Base-by-base conservation (phyloP, 2,888 invertebrate genomes). In the Bembecia ichneumoniformis region DNA sequence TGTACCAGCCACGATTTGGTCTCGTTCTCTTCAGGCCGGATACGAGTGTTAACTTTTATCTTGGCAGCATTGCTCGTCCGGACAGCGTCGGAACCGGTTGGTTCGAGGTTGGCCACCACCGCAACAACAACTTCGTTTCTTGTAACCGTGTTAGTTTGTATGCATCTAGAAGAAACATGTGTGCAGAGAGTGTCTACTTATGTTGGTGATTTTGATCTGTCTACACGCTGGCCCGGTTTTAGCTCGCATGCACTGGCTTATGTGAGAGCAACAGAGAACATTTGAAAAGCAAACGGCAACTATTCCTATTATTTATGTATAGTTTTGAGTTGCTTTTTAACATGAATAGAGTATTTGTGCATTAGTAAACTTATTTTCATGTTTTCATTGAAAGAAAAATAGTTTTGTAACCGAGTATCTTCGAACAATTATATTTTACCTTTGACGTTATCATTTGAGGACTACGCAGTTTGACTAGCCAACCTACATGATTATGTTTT, bases 41-140 rank as follows among this genome's bases (percentile, higher is more conserved):
- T 58, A 68, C 68, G 62, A 71, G 70, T 67, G 64, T 69, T 68
- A 68, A 56, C 51, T 54, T 55, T 71, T 71, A 74, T 75, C 74
- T 28, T 28, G 66, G 65, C 62, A 66, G 65, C 65, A 71, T 71
- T 68, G 75, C 65, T 62, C 55, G 58, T 67, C 60, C 67, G 62
- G 71, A 60, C 62, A 57, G 59, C 61, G 60, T 62, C 59, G 66
- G 72, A 83, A 84, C 86, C 82, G 84, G 84, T 84, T 74, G 74
- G 60, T 62, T 47, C 64, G 69, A 72, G 71, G 67, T 66, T 76
- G 72, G 56, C 58, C 58, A 52, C 57, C 52, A 58, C 79, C 74
- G 59, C 46, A 52, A 15, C 52, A 56, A 46, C 40, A 45, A 20
- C 13, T 16, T 46, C 34, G 17, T 47, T 35, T 47, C 40, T 15